These are phyloP conservation scores for Nestor notabilis DNA, from an alignment of 2,113 vertebrate genomes.

Conservation along the genomic window DNA sequence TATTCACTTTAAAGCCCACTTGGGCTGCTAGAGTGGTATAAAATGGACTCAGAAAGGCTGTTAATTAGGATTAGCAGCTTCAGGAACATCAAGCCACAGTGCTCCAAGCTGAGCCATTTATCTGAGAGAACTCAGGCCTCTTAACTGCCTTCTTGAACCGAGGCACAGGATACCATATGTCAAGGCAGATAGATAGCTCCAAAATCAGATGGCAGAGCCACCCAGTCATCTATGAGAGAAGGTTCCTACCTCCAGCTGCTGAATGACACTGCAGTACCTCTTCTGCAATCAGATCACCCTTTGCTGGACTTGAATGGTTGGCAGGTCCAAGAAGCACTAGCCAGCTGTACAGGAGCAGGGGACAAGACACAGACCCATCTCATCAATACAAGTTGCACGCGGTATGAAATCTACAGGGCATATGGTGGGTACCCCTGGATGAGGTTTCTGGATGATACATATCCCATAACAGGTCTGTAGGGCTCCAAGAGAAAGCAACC, in stretches of 20 bases:
- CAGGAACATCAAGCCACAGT: not conserved
- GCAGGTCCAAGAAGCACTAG: not conserved
- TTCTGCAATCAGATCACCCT: not conserved
- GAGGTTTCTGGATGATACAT: not conserved
- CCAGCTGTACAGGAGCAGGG: not conserved
- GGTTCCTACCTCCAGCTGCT: not conserved
- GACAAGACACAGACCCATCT: not conserved
- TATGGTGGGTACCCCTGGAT: not conserved
- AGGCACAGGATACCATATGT: not conserved
- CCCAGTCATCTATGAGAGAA: not conserved
- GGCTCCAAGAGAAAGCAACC: not conserved
- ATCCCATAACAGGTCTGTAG: not conserved
- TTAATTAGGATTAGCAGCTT: constrained; percentile 45
- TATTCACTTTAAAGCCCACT: constrained; percentile 26
- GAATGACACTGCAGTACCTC: not conserved
- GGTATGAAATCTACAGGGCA: not conserved
- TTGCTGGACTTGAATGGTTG: not conserved
- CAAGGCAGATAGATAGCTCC: not conserved
- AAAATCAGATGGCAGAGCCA: not conserved
- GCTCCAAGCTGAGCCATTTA: constrained; percentile 10
- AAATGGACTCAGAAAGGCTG: constrained; percentile 36
- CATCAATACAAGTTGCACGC: accelerated
- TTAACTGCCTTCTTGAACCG: not conserved
- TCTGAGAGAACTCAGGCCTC: not conserved
- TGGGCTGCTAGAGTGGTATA: constrained; percentile 16